phyloP scores from a whole-genome alignment of 2,113 vertebrate genomes.

The Elephantulus edwardii region DNA sequence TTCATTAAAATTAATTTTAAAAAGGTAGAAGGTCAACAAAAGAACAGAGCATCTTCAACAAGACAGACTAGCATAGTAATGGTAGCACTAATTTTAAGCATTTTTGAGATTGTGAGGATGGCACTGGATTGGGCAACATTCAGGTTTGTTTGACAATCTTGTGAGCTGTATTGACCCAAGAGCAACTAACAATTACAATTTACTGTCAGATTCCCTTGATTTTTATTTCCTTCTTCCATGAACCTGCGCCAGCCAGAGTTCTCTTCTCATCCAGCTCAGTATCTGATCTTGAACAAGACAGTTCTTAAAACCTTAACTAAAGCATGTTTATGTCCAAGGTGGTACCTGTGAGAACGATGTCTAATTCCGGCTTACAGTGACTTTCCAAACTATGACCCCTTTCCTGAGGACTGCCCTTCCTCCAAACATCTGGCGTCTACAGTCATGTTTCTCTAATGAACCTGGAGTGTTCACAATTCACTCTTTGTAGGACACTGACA shows the following conservation, averaged over 20 bases:
- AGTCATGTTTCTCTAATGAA: neutral
- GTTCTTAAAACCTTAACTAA: neutral
- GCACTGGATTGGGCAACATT: too few relatives aligned
- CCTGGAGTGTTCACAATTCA: neutral
- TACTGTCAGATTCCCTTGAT: conserved; percentile 25
- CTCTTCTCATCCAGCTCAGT: neutral
- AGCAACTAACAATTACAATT: neutral
- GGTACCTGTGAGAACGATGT: neutral
- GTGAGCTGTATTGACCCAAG: too few relatives aligned
- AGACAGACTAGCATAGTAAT: too few relatives aligned
- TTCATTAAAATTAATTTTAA: too few relatives aligned
- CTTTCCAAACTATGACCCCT: neutral
- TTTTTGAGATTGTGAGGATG: too few relatives aligned
- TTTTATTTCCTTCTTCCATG: neutral
- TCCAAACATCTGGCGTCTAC: neutral
- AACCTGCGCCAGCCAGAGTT: neutral
- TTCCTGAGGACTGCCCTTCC: neutral
- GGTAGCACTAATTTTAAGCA: too few relatives aligned
- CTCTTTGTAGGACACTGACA: neutral
- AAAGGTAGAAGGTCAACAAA: too few relatives aligned
- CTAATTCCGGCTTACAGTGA: neutral
- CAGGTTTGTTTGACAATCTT: too few relatives aligned
- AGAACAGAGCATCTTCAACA: too few relatives aligned
- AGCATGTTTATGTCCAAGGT: neutral
- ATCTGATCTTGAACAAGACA: neutral